Evolutionary conservation across 2,888 invertebrate genomes (phyloP).

Genomic region (Myopa testacea): DNA sequence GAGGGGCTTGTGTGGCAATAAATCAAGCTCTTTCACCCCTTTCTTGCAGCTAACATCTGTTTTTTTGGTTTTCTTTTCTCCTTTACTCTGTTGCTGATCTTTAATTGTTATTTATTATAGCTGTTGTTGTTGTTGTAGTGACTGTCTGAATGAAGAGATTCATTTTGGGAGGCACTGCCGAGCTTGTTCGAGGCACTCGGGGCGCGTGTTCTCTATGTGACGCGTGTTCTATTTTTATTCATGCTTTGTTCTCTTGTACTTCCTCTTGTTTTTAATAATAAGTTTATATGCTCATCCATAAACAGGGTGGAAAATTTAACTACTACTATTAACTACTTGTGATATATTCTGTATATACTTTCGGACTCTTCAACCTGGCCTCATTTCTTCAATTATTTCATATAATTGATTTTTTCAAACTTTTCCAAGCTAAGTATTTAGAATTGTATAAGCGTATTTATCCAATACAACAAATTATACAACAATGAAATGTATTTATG

Average conservation of each 20-base stretch:
- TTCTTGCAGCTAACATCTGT: conserved; percentile 10
- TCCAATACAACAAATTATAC: not conserved
- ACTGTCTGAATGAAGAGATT: not conserved
- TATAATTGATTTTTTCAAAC: conserved; percentile 17
- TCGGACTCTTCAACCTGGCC: not conserved
- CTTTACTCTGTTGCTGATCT: not conserved
- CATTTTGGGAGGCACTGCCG: conserved; percentile 7
- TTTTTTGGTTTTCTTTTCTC: not conserved
- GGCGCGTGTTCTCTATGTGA: conserved; percentile 33
- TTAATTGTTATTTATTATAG: not conserved
- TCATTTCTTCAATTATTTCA: conserved; percentile 29
- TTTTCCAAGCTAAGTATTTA: conserved; percentile 23
- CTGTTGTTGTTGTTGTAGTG: too few relatives aligned
- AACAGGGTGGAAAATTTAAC: not conserved
- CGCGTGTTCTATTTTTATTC: conserved; percentile 39
- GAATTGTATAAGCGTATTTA: conserved; percentile 22
- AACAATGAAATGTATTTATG: conserved; percentile 25
- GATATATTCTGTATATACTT: not conserved
- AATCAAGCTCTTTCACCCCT: conserved; percentile 22
- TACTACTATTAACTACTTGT: not conserved
- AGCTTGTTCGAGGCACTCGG: conserved; percentile 20
- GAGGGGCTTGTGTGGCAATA: conserved; percentile 7
- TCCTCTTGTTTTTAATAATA: conserved; percentile 34
- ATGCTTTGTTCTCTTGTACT: conserved; percentile 44
- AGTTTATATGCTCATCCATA: not conserved